phyloP scores from a whole-genome alignment of 2,888 invertebrate species.

The Ophion costatus region DNA sequence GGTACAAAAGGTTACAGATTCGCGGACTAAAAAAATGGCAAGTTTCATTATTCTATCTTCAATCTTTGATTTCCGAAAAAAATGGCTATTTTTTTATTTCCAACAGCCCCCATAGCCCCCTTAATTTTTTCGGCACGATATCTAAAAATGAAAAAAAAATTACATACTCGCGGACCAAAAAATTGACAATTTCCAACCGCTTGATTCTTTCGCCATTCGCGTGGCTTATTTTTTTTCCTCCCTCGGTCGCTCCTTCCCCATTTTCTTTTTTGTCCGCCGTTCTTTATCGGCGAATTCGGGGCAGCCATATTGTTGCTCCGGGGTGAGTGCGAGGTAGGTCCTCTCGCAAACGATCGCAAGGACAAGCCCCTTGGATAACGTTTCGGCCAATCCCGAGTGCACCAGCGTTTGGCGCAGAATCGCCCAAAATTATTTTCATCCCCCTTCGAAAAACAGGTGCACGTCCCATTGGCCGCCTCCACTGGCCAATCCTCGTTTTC shows the following conservation, averaged over 20 bases:
- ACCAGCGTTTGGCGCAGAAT: conserved; percentile 74
- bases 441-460: conserved; percentile 63
- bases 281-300: conserved; percentile 29
- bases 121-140: background rate
- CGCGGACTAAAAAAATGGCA: background rate
- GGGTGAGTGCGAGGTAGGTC: conserved; percentile 22
- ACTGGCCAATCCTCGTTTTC: conserved; percentile 56
- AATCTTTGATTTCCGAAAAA: no score
- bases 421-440: conserved; percentile 69
- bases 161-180: background rate
- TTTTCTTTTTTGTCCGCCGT: conserved; percentile 29
- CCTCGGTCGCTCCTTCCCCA: conserved; percentile 1
- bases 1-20: background rate
- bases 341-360: conserved; percentile 2
- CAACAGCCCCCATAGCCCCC: no score
- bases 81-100: no score
- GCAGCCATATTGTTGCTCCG: conserved; percentile 54
- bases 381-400: conserved; percentile 71
- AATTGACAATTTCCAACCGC: background rate
- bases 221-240: background rate
- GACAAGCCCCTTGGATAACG: conserved; percentile 75
- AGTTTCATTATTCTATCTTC: background rate
- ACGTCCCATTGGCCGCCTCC: conserved; percentile 53
- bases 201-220: background rate
- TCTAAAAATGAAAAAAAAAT: background rate